Conservation (phyloP, 2,113 vertebrate species). For the Rhagologus leucostigma region DNA sequence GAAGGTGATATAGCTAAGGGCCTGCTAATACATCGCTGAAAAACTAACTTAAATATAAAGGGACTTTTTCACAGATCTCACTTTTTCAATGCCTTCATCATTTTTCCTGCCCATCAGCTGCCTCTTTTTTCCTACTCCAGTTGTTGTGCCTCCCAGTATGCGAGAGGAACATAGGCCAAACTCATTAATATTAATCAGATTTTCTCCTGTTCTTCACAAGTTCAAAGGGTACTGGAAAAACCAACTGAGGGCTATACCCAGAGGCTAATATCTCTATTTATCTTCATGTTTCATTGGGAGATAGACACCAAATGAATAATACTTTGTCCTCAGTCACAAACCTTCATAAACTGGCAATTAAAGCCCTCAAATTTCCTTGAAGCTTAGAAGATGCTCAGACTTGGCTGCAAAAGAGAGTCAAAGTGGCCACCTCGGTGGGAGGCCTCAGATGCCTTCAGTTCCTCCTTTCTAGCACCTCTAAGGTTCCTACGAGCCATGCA, state of each 20-base stretch:
- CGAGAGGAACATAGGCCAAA: neutral
- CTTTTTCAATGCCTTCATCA: neutral
- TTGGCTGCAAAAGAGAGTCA: neutral
- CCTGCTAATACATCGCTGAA: neutral
- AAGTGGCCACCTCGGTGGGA: neutral
- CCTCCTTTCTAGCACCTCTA: neutral
- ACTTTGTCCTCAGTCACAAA: neutral
- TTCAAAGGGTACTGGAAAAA: neutral
- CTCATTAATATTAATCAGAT: neutral
- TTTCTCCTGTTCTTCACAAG: neutral
- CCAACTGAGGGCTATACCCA: neutral
- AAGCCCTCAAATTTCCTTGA: neutral
- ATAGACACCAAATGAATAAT: neutral
- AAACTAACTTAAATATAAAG: neutral
- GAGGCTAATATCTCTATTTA: neutral
- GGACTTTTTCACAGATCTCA: neutral
- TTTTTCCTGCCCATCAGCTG: neutral
- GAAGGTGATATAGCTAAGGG: neutral
- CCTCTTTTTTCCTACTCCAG: neutral
- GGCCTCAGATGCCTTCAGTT: neutral
- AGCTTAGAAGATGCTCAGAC: neutral
- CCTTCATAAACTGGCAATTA: neutral
- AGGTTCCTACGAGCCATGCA: fast-evolving
- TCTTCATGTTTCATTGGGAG: neutral
- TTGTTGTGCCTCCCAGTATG: neutral